phyloP scores from a whole-genome alignment of 2,113 vertebrate genomes.

The Eleginops maclovinus region DNA sequence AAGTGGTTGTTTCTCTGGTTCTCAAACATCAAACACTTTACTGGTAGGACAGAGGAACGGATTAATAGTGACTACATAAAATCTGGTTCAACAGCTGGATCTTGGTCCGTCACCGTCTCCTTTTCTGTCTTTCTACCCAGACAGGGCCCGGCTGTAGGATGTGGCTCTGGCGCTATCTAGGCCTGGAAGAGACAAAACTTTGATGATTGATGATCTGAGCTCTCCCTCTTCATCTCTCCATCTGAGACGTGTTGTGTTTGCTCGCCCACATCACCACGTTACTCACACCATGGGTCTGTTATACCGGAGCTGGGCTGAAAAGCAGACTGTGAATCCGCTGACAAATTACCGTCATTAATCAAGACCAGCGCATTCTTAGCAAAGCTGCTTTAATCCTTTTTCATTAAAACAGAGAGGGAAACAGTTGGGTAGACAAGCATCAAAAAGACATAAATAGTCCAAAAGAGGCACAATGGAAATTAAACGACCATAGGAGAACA shows the following conservation, averaged over 20 bases:
- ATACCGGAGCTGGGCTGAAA: slow-evolving; percentile 12
- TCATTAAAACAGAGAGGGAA: slow-evolving; percentile 28
- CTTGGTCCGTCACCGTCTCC: slow-evolving; percentile 47
- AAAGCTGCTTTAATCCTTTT: slow-evolving; percentile 28
- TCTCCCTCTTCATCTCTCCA: slow-evolving; percentile 65
- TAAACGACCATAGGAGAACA: not conserved
- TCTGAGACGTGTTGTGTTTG: slow-evolving; percentile 41
- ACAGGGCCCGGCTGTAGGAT: slow-evolving; percentile 26
- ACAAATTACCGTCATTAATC: slow-evolving; percentile 65
- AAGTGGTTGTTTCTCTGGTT: too few species aligned
- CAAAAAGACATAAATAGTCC: not conserved
- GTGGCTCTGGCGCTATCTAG: slow-evolving; percentile 38
- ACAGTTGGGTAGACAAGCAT: slow-evolving; percentile 1
- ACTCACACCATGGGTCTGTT: slow-evolving; percentile 33
- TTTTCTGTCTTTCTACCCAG: slow-evolving; percentile 21
- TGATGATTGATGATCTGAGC: slow-evolving; percentile 67
- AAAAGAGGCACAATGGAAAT: not conserved
- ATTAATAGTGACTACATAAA: not conserved
- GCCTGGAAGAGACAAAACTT: slow-evolving; percentile 22
- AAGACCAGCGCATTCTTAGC: slow-evolving; percentile 23
- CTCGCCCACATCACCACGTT: slow-evolving; percentile 38
- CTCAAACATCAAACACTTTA: slow-evolving; percentile 17
- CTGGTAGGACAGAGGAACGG: not conserved
- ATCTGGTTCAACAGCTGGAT: slow-evolving; percentile 52
- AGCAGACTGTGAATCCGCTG: slow-evolving; percentile 39